Evolutionary conservation across 2,888 invertebrate species (phyloP), one percentile per base, ranked within the genome.

Genomic region (Frankliniella intonsa): DNA sequence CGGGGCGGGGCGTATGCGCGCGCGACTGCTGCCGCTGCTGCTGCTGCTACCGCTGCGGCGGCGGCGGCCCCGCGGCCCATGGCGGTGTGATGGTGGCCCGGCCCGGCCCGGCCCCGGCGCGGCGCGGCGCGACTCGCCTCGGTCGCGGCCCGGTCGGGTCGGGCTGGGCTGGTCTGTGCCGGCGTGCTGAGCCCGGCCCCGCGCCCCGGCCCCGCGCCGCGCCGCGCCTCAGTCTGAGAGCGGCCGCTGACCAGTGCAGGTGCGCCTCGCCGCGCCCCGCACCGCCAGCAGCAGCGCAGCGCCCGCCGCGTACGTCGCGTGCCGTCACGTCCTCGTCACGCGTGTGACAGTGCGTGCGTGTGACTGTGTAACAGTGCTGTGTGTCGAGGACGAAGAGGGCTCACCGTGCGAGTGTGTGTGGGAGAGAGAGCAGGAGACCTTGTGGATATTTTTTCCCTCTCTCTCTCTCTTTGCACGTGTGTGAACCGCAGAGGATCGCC

Each of bases 201-300:
- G 69, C 69, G 25, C 25, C 69, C 12, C 25, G 69, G 25, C 69
- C 25, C 69, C n/a, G n/a, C 22, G 5, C 69, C 25, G n/a, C n/a
- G 22, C 22, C 9, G 22, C 25, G 11, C 69, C 1, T 11, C 25
- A 76, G 69, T 76, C 25, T 76, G 69, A 76, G 69, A 25, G 22
- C 69, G 69, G 69, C 69, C 69, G 69, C 69, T 76, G 69, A 25
- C 69, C 69, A 76, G 22, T 76, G 69, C 69, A 76, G 69, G 69
- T 76, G 69, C 25, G 12, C 69, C 38, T 38, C 3, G 38, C 38
- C 25, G 69, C 25, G 25, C 69, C 0, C 25, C 69, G 69, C 25
- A 10, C 69, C 69, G 69, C 69, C 55, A 11, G 14, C 55, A 1
- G n/a, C n/a, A n/a, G n/a, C n/a, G n/a, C n/a, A n/a, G n/a, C n/a